Percentiles rank a stretch among this genome's conserved stretches.
Conservation (phyloP, 1,140 invertebrate species). For the Trichonephila inaurata region DNA sequence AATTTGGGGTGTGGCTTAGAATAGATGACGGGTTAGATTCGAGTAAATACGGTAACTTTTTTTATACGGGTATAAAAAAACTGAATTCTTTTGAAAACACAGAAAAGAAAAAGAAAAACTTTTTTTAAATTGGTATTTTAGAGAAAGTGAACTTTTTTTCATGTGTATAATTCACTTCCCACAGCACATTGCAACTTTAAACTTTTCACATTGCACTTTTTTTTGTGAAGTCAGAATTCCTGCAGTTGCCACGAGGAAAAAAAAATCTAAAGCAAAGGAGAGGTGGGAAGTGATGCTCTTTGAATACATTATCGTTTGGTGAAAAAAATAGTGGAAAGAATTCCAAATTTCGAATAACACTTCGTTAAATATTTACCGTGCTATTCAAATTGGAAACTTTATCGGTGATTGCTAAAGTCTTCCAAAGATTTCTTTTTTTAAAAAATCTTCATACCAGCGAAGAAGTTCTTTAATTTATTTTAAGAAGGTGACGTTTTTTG, state of each 20-base stretch:
- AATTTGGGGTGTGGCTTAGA: too few species aligned
- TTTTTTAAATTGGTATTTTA: conserved; percentile 12
- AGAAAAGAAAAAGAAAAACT: background rate
- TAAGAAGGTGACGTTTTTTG: background rate
- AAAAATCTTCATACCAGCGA: background rate
- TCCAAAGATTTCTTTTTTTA: background rate
- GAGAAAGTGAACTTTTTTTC: background rate
- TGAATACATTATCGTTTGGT: conserved; percentile 41
- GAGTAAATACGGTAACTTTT: background rate
- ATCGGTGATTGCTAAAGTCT: conserved; percentile 43
- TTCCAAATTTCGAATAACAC: conserved; percentile 64
- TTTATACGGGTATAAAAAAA: background rate
- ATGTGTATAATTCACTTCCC: conserved; percentile 11
- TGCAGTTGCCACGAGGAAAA: background rate
- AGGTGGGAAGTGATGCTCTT: background rate
- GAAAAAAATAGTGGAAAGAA: conserved; percentile 39
- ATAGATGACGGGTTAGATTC: too few species aligned
- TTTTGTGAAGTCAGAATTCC: conserved; percentile 11
- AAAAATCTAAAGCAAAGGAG: background rate
- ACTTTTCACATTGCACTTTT: background rate
- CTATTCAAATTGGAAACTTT: conserved; percentile 69
- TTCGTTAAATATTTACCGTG: conserved; percentile 72
- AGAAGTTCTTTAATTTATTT: conserved; percentile 50
- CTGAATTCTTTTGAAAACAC: background rate
- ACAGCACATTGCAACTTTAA: background rate